Evolutionary conservation across 2,797 vertebrate species (phyloP).

Genomic region (Antennarius maculatus): DNA sequence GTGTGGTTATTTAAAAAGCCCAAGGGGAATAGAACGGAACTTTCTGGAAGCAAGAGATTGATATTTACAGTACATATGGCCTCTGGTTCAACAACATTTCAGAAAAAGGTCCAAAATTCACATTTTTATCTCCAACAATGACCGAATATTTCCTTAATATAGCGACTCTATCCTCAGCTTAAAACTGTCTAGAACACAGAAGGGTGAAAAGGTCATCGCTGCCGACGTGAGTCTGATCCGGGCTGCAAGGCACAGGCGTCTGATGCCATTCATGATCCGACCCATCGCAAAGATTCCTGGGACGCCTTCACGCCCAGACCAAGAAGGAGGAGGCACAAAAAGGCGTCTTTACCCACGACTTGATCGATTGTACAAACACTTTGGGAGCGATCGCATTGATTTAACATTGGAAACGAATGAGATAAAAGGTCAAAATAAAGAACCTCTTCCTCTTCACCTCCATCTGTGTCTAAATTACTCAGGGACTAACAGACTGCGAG

Average conservation of each 20-base stretch:
- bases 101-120: constrained; percentile 58
- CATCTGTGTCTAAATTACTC: too few relatives aligned
- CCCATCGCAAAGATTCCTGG: too few relatives aligned
- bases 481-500: too few relatives aligned
- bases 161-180: constrained; percentile 56
- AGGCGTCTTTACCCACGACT: constrained; percentile 65
- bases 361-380: constrained; percentile 73
- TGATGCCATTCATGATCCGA: constrained; percentile 29
- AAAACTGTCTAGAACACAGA: constrained; percentile 53
- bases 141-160: constrained; percentile 34
- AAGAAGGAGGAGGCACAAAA: constrained; percentile 67
- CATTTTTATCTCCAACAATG: constrained; percentile 53
- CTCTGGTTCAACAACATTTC: constrained; percentile 42
- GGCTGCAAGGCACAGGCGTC: constrained; percentile 73
- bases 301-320: too few relatives aligned
- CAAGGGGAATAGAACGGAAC: constrained; percentile 30
- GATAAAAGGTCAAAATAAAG: constrained; percentile 69
- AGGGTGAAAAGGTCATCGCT: constrained; percentile 43
- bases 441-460: too few relatives aligned
- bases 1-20: constrained; percentile 26
- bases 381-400: constrained; percentile 40
- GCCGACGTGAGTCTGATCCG: constrained; percentile 66
- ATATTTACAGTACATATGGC: constrained; percentile 63
- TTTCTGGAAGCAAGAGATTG: constrained; percentile 43
- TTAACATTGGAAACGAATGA: constrained; percentile 40